Percentiles rank a stretch among this genome's conserved stretches.
These are phyloP conservation scores for Corythoichthys intestinalis DNA, from an alignment of 2,113 vertebrate species.

Conservation along the genomic window DNA sequence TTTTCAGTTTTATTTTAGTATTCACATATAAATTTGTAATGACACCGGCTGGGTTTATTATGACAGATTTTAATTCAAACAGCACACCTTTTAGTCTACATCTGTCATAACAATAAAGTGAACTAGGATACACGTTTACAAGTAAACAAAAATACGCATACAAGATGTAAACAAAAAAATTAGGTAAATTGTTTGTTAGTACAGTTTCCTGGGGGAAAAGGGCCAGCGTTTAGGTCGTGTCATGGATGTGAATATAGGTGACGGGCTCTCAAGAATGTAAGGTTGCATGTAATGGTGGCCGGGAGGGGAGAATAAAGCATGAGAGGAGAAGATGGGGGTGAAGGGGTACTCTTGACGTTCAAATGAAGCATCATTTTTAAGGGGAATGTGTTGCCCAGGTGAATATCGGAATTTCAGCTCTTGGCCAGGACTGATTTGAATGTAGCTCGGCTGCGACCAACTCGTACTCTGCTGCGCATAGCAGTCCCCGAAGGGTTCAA, in stretches of 20 bases:
- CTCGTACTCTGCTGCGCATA: constrained; percentile 26
- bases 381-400: constrained; percentile 17
- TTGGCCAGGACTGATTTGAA: neutral
- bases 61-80: neutral
- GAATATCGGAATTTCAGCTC: constrained; percentile 10
- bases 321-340: constrained; percentile 7
- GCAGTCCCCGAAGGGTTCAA: constrained; percentile 34
- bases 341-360: constrained; percentile 20
- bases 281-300: constrained; percentile 55
- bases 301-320: constrained; percentile 9
- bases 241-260: constrained; percentile 34
- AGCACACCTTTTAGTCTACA: neutral
- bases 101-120: neutral
- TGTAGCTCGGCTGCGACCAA: constrained; percentile 3
- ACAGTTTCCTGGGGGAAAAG: constrained; percentile 80
- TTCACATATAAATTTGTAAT: neutral
- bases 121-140: neutral
- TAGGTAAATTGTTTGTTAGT: constrained; percentile 44
- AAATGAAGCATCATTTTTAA: constrained; percentile 19
- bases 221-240: constrained; percentile 71
- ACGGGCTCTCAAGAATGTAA: constrained; percentile 57
- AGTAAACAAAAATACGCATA: neutral
- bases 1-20: neutral
- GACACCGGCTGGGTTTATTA: neutral
- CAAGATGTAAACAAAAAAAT: neutral